A percentile compares a stretch with the other conserved stretches of the same genome.
These are phyloP conservation scores for Orestias chungarensis DNA, from an alignment of 2,797 vertebrate genomes.

Conservation along the genomic window DNA sequence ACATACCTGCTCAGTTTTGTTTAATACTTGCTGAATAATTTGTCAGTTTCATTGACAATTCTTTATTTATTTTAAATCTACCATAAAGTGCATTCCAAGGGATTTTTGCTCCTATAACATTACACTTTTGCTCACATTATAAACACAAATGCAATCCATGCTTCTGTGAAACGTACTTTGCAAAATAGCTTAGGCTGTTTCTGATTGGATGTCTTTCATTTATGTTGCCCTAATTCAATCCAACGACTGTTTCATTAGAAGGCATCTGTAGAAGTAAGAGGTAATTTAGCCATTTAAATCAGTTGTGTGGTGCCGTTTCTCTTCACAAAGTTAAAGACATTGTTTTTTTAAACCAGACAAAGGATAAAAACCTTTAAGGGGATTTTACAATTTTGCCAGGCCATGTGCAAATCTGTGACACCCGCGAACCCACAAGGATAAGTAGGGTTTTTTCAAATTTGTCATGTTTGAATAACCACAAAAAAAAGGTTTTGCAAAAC, in stretches of 20 bases:
- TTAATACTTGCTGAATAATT: background rate
- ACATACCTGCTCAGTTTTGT: slow-evolving; percentile 34
- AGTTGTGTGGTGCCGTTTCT: no score
- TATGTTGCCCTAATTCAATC: background rate
- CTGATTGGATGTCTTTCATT: background rate
- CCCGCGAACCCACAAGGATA: no score
- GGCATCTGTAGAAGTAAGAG: background rate
- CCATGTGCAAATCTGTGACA: slow-evolving; percentile 34
- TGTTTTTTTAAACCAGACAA: background rate
- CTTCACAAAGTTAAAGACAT: background rate
- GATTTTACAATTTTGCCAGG: background rate
- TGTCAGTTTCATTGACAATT: background rate
- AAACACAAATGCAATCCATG: background rate
- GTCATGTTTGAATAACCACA: no score
- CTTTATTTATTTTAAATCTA: background rate
- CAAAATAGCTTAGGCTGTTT: background rate
- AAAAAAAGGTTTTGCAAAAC: no score
- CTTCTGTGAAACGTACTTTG: background rate
- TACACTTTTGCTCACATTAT: background rate
- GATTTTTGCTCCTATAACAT: background rate
- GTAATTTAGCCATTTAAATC: background rate
- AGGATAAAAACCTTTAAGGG: background rate
- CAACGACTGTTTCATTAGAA: background rate
- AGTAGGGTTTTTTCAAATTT: no score
- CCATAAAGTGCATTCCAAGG: background rate